These are phyloP conservation scores for Mesochorus sp. DNA, from an alignment of 2,888 invertebrate species.

Conservation along the genomic window DNA sequence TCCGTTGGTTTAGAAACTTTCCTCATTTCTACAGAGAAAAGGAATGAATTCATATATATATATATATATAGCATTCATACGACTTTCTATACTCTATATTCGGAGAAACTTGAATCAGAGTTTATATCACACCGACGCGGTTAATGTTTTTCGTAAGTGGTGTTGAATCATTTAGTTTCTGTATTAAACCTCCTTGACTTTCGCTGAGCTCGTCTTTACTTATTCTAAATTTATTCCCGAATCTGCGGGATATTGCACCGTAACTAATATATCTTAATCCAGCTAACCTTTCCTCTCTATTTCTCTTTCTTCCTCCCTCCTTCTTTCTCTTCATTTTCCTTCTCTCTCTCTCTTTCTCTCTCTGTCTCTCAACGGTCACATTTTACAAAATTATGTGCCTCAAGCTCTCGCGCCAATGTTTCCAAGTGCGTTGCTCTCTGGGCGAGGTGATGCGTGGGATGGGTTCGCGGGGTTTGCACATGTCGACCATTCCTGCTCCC, in stretches of 20 bases:
- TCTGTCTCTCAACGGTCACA: neutral
- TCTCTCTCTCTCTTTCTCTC: neutral
- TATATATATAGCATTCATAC: too few species aligned
- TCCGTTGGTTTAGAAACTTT: neutral
- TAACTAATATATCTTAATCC: neutral
- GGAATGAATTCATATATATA: too few species aligned
- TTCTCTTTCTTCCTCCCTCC: neutral
- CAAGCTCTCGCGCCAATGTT: constrained; percentile 25
- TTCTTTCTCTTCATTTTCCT: constrained; percentile 23
- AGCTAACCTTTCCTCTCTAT: too few species aligned
- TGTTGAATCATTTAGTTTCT: neutral
- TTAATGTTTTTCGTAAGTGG: neutral
- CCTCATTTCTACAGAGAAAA: neutral
- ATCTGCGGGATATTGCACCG: neutral
- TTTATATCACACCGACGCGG: neutral
- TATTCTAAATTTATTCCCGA: neutral
- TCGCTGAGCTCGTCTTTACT: neutral
- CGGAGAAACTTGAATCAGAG: neutral
- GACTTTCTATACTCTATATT: neutral
- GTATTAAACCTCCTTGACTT: neutral
- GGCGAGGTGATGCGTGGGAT: neutral
- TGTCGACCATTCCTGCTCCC: neutral
- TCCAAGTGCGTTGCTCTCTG: constrained; percentile 22
- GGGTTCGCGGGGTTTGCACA: constrained; percentile 14
- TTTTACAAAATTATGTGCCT: constrained; percentile 35